phyloP scores from a whole-genome alignment of 2,888 invertebrate genomes.

The Diadromus collaris region DNA sequence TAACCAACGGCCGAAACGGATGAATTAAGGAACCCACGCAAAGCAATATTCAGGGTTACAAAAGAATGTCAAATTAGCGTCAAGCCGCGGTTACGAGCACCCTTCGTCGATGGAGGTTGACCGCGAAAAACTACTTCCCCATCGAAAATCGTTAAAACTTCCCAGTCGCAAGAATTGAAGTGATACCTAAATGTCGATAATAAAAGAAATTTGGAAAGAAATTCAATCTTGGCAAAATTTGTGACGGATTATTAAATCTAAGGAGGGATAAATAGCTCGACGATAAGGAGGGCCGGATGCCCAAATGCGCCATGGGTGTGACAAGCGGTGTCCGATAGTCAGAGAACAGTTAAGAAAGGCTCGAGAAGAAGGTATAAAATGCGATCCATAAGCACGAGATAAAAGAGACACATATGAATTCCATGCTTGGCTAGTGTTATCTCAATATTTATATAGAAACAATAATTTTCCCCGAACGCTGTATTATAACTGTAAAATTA shows the following conservation, averaged over 20 bases:
- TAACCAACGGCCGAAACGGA: no score
- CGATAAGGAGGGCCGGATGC: slow-evolving; percentile 39
- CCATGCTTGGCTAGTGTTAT: neutral
- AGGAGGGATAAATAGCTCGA: slow-evolving; percentile 26
- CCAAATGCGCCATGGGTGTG: slow-evolving; percentile 58
- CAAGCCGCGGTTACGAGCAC: slow-evolving; percentile 32
- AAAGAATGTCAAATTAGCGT: slow-evolving; percentile 36
- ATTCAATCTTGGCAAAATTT: slow-evolving; percentile 25
- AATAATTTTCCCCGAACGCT: neutral
- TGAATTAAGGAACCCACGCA: neutral
- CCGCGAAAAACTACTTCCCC: slow-evolving; percentile 27
- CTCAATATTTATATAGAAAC: neutral
- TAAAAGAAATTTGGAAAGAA: slow-evolving; percentile 11
- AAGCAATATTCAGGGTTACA: slow-evolving; percentile 17
- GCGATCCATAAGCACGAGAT: neutral
- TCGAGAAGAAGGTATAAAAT: slow-evolving; percentile 48
- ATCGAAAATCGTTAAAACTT: slow-evolving; percentile 23
- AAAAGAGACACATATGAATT: neutral
- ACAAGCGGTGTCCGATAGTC: slow-evolving; percentile 61
- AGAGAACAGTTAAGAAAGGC: slow-evolving; percentile 55
- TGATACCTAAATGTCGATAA: slow-evolving; percentile 34
- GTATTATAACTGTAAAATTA: neutral
- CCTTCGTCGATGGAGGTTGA: slow-evolving; percentile 4
- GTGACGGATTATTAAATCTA: slow-evolving; percentile 2
- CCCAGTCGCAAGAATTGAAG: slow-evolving; percentile 16